These are phyloP conservation scores for Peribatodes rhomboidaria DNA, from an alignment of 2,888 invertebrate species.

Conservation along the genomic window DNA sequence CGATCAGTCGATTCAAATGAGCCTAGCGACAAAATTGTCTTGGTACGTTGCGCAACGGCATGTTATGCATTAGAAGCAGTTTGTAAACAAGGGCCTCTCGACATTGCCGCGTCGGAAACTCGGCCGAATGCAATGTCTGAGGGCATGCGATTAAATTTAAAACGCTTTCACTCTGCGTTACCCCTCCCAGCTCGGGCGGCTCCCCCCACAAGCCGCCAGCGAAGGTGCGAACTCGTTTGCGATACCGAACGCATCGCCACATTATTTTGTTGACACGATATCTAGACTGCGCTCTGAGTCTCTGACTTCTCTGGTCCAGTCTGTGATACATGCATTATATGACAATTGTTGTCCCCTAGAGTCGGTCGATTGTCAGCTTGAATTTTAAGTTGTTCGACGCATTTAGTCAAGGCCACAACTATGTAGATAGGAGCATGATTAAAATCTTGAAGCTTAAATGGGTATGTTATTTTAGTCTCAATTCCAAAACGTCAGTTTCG, in stretches of 20 bases:
- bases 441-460: slow-evolving; percentile 14
- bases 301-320: slow-evolving; percentile 10
- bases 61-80: slow-evolving; percentile 47
- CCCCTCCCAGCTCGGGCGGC: slow-evolving; percentile 48
- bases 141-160: slow-evolving; percentile 74
- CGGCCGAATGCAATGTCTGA: slow-evolving; percentile 66
- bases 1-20: slow-evolving; percentile 30
- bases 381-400: slow-evolving; percentile 49
- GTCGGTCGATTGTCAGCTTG: slow-evolving; percentile 37
- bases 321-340: slow-evolving; percentile 33
- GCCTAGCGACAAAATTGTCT: slow-evolving; percentile 46
- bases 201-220: slow-evolving; percentile 43
- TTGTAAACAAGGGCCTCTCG: slow-evolving; percentile 60
- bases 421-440: slow-evolving; percentile 2
- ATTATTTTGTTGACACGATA: slow-evolving; percentile 27
- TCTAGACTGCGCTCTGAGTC: slow-evolving; percentile 6
- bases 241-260: slow-evolving; percentile 42
- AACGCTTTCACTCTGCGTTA: slow-evolving; percentile 77
- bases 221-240: slow-evolving; percentile 62
- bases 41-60: slow-evolving; percentile 50
- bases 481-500: slow-evolving; percentile 5
- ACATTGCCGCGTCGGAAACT: slow-evolving; percentile 54
- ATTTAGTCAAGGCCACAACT: slow-evolving; percentile 34
- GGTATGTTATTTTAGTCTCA: neutral
- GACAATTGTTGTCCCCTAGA: slow-evolving; percentile 36